phyloP scores from a whole-genome alignment of 2,113 vertebrate genomes.

The Pseudorectes ferrugineus region DNA sequence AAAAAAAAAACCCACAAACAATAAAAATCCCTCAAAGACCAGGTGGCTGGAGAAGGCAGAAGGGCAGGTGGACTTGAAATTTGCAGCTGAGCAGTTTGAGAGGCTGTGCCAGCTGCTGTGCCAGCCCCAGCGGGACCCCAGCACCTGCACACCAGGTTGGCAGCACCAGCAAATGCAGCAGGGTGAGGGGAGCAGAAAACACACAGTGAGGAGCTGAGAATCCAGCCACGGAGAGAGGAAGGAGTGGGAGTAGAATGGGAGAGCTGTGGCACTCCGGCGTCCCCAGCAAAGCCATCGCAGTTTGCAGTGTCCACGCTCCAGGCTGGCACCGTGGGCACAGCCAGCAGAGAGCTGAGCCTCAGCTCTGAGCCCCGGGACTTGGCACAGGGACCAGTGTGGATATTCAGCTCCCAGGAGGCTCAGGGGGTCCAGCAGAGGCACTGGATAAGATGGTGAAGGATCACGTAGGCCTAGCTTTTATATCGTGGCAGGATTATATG shows the following conservation, averaged over 20 bases:
- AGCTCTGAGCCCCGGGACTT: background rate
- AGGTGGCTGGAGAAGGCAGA: background rate
- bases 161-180: background rate
- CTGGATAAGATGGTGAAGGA: background rate
- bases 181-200: background rate
- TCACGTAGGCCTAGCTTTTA: background rate
- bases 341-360: background rate
- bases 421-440: background rate
- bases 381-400: accelerated
- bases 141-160: background rate
- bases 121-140: background rate
- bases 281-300: background rate
- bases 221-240: background rate
- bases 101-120: background rate
- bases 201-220: background rate
- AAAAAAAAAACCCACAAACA: background rate
- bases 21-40: background rate
- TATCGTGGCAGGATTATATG: background rate
- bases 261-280: background rate
- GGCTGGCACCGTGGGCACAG: accelerated
- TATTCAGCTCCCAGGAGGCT: background rate
- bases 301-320: accelerated
- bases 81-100: background rate
- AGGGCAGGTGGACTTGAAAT: background rate
- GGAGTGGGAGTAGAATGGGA: background rate